Evolutionary conservation across 2,113 vertebrate species (phyloP).

Genomic region (Sinocyclocheilus anophthalmus): DNA sequence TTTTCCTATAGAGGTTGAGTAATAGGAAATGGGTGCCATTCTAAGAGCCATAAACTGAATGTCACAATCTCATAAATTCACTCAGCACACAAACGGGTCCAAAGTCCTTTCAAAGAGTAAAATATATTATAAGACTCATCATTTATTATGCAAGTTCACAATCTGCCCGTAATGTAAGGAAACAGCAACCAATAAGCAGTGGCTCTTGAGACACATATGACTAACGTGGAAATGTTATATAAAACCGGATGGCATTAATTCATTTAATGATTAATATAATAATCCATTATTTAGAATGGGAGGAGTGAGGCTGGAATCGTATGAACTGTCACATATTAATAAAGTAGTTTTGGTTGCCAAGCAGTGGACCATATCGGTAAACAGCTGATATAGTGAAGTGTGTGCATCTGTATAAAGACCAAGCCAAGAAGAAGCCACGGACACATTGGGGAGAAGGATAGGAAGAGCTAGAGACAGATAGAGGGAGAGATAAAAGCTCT

Average conservation of each 20-base stretch:
- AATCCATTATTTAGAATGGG: neutral
- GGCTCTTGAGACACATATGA: no score
- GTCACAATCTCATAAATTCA: neutral
- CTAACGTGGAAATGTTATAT: neutral
- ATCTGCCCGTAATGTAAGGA: conserved; percentile 31
- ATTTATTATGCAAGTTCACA: conserved; percentile 10
- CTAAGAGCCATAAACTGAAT: neutral
- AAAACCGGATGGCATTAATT: no score
- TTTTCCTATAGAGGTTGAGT: neutral
- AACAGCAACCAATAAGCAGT: neutral
- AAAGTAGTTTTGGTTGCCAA: conserved; percentile 44
- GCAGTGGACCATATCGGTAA: conserved; percentile 13
- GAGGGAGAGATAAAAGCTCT: neutral
- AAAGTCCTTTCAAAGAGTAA: conserved; percentile 16
- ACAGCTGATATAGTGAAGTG: neutral
- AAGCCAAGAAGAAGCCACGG: neutral
- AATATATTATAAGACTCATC: neutral
- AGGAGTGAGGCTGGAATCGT: conserved; percentile 18
- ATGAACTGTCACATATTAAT: conserved; percentile 14
- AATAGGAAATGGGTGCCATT: neutral
- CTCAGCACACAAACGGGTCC: neutral
- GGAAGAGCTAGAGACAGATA: neutral
- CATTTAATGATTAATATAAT: no score
- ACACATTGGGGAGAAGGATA: neutral
- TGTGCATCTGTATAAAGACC: neutral